These are phyloP conservation scores for Danio aesculapii DNA, from an alignment of 2,797 vertebrate species.

Conservation along the genomic window DNA sequence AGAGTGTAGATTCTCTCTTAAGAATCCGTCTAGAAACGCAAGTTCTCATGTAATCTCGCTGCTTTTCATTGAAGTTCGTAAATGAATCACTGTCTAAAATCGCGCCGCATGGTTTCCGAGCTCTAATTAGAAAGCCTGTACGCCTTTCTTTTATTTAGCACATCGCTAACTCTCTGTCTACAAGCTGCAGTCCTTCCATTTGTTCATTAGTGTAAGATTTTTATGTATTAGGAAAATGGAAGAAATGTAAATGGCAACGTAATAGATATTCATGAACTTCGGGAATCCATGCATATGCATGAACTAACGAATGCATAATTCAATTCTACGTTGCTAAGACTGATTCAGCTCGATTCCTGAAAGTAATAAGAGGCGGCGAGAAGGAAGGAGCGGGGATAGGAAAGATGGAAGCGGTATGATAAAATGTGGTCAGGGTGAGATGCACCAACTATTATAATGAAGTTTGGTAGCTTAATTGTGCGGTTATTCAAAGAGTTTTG, in stretches of 20 bases:
- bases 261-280: slow-evolving; percentile 66
- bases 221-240: slow-evolving; percentile 60
- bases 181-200: slow-evolving; percentile 54
- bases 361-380: slow-evolving; percentile 21
- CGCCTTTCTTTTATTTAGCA: slow-evolving; percentile 57
- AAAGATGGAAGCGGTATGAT: slow-evolving; percentile 9
- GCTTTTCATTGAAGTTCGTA: slow-evolving; percentile 42
- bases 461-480: slow-evolving; percentile 42
- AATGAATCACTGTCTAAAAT: slow-evolving; percentile 54
- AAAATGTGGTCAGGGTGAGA: slow-evolving; percentile 34
- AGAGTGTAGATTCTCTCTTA: slow-evolving; percentile 13
- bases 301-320: slow-evolving; percentile 63
- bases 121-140: slow-evolving; percentile 57
- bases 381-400: not conserved
- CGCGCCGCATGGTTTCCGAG: slow-evolving; percentile 51
- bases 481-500: slow-evolving; percentile 40
- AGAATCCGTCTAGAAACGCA: slow-evolving; percentile 25
- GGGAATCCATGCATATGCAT: slow-evolving; percentile 62
- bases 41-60: slow-evolving; percentile 33
- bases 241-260: slow-evolving; percentile 54
- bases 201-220: slow-evolving; percentile 57
- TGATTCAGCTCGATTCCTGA: slow-evolving; percentile 56
- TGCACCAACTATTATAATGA: slow-evolving; percentile 4
- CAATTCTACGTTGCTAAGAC: slow-evolving; percentile 53
- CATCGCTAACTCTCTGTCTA: slow-evolving; percentile 57